Conservation (phyloP, 1,140 invertebrate species). For the Idris sp. region DNA sequence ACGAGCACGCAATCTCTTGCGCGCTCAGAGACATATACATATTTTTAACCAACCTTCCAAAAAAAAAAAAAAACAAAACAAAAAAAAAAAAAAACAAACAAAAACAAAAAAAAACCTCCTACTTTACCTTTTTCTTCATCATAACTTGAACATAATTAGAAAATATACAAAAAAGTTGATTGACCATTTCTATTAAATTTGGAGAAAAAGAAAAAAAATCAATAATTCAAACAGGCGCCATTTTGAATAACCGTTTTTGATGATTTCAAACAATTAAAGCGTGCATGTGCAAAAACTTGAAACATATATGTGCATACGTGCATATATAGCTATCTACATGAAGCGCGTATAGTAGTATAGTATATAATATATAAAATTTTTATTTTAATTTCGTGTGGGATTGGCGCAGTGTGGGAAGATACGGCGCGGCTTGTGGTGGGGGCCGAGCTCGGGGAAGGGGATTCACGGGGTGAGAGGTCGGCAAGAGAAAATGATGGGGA, state of each 20-base stretch:
- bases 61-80: too few species aligned
- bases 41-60: conserved; percentile 24
- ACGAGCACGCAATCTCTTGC: conserved; percentile 48
- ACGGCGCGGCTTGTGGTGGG: conserved; percentile 46
- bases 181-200: too few species aligned
- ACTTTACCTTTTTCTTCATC: too few species aligned
- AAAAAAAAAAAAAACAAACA: too few species aligned
- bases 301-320: conserved; percentile 1
- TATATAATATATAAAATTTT: conserved; percentile 46
- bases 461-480: conserved; percentile 31
- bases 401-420: conserved; percentile 60
- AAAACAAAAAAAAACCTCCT: too few species aligned
- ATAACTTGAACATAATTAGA: too few species aligned
- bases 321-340: conserved; percentile 22
- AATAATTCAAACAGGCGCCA: conserved; percentile 7
- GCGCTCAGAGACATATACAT: conserved; percentile 27
- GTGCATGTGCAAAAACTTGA: too few species aligned
- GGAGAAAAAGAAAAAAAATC: too few species aligned
- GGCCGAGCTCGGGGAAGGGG: conserved; percentile 17
- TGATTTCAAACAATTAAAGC: conserved; percentile 22
- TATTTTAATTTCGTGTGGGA: conserved; percentile 58
- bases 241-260: neutral
- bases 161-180: too few species aligned
- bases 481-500: conserved; percentile 60
- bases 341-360: conserved; percentile 7